Base-by-base conservation (phyloP, 1,140 invertebrate species). In the Drosophila gunungcola region DNA sequence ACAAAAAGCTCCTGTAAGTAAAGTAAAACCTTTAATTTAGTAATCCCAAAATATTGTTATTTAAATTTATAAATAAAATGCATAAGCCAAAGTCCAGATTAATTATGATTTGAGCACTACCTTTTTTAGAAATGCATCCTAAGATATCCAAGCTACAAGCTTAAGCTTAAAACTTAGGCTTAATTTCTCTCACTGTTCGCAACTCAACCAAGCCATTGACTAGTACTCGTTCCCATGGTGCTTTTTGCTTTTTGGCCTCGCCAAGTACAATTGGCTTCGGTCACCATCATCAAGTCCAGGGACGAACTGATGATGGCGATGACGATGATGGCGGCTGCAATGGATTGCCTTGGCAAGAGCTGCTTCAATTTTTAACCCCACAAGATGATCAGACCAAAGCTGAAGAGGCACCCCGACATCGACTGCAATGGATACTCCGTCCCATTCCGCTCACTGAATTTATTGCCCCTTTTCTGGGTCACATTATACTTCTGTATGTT, bases 401-500 rank as follows among this genome's bases (percentile, higher is more conserved):
- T 27, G 4, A 32, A 38, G 46, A 46, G 27, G n/a, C n/a, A 21
- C 21, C 12, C 10, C 36, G 46, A 32, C 12, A 54, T 51, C n/a
- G 21, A 42, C 27, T 64, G 60, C 60, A 68, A 38, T 68, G 43
- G 16, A 58, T 48, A 4, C 60, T 2, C 7, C 25, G 27, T 11
- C 27, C 29, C 48, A n/a, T 10, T 13, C n/a, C 29, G 32, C 41
- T 3, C 16, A 53, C 63, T 61, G 63, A 75, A 88, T 85, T 85
- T 82, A 85, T 85, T 73, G 78, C 73, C 73, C 60, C 79, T 77
- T 73, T 81, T 60, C 63, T 56, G 74, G 68, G 68, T 86, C 76
- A 70, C 80, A 81, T 68, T 64, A 52, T 53, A 29, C 46, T 32
- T 16, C 38, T 42, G 36, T 11, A 55, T 62, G 52, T 38, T 34